These are phyloP conservation scores for Melanargia galathea DNA, from an alignment of 2,888 invertebrate genomes.

Conservation along the genomic window DNA sequence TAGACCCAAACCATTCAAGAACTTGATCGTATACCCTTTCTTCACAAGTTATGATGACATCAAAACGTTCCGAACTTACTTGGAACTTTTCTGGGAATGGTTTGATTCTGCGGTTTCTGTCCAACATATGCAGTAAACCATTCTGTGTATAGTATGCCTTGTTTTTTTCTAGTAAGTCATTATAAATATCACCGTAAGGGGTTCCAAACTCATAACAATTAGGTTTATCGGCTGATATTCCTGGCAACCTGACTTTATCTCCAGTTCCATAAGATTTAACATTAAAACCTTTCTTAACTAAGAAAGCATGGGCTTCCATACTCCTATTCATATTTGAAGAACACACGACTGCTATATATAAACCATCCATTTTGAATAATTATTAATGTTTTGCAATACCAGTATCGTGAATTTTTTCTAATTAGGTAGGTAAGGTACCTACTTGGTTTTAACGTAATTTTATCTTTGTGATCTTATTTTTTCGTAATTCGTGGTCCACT, in stretches of 20 bases:
- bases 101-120: constrained; percentile 98
- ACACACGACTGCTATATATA: constrained; percentile 97
- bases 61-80: constrained; percentile 92
- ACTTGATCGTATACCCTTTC: constrained; percentile 99
- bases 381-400: too few species aligned
- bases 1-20: constrained; percentile 93
- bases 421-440: too few species aligned
- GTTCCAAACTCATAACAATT: constrained; percentile 98
- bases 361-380: constrained; percentile 60
- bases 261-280: constrained; percentile 97
- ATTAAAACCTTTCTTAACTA: constrained; percentile 97
- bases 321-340: constrained; percentile 99
- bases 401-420: too few species aligned
- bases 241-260: constrained; percentile 98
- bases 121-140: constrained; percentile 98
- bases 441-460: too few species aligned
- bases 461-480: too few species aligned
- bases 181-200: constrained; percentile 97
- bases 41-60: constrained; percentile 98
- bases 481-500: too few species aligned
- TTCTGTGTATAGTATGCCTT: constrained; percentile 98
- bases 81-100: constrained; percentile 97
- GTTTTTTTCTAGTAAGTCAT: constrained; percentile 94
- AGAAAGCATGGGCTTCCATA: constrained; percentile 99
- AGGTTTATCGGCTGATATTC: constrained; percentile 95